Base-by-base conservation (phyloP, 2,888 invertebrate species). In the Empis stercorea region DNA sequence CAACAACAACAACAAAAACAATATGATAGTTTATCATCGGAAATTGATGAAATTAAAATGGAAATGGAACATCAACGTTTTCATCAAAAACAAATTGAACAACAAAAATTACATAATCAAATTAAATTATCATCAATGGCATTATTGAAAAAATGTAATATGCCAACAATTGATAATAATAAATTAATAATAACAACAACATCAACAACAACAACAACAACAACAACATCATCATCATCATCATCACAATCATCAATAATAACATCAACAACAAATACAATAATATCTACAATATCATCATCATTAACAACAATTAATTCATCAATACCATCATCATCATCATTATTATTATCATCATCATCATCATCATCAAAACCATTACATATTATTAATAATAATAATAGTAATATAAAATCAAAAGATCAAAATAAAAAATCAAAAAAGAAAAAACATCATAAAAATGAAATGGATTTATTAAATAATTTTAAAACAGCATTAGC, bases 41-140 rank as follows among this genome's bases (percentile, higher is more conserved):
- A 64, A 54, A 51, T 61, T 23, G 59, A 56, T 53, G 61, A 70
- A 58, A 71, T 71, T 56, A 71, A 76, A 44, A 70, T 74, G 53
- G 49, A 51, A 23, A 47, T n/a, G 45, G 51, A 44, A 43, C 49
- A 44, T 40, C 30, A 41, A 38, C 39, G 38, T 15, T 16, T 30
- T 14, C 48, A 43, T 27, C 34, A 40, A 40, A n/a, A 43, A 39
- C 45, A 44, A 27, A 30, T 32, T 10, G 46, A 42, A 36, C 32
- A 39, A 10, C 43, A 45, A 43, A 2, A 17, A 17, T 30, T 20
- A 20, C 6, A 14, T n/a, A 17, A 27, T 27, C 23, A 27, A 27
- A 7, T 27, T 7, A 27, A 27, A 27, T 27, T 7, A 27, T 27
- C 23, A 27, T 27, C 23, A 20, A 4, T 5, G 5, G 5, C 20